Evolutionary conservation across 2,888 invertebrate species (phyloP), one percentile per base, ranked within the genome.

Genomic region (Steromphala cineraria): DNA sequence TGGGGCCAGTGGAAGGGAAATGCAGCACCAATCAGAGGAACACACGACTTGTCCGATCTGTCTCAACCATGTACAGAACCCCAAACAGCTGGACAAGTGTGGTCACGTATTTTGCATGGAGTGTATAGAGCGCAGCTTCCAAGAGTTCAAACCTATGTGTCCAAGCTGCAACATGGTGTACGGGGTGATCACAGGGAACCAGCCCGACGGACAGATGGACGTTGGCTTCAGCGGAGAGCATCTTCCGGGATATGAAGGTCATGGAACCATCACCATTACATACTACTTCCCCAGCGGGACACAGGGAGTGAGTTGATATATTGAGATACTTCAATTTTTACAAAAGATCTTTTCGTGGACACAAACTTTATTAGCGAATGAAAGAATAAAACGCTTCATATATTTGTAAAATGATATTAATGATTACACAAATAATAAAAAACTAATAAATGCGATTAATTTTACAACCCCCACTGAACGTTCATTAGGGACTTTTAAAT

Each of bases 251-350:
- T 85, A 80, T 67, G 77, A 82, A 10, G 46, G 71, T 7, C 83
- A 75, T 75, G 88, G 88, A 10, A 78, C 81, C 2, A 88, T 89
- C 55, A 62, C 81, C 36, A 89, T 90, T 13, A 80, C 77, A 0
- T 90, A 90, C 78, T 17, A 96, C 2, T 85, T 91, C 67, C 85
- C 85, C 8, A 62, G 67, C 81, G 91, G 91, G 7, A 87, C 80
- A 71, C 91, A 91, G 83, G 83, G 79, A 75, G 90, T 90, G 76
- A 80, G 84, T 21, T n/a, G 1, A 8, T 21, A 10, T 56, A 56
- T n/a, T 1, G 1, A 24, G 8, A 24, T 21, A 21, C 24, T 56
- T n/a, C 19, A 56, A 13, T 5, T 46, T 46, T 4, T 46, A 46
- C 13, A 8, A 1, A 46, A 46, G 8, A 46, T 10, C 46, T 36